These are phyloP conservation scores for Pyrgus malvae DNA, from an alignment of 2,888 invertebrate species.

Conservation along the genomic window DNA sequence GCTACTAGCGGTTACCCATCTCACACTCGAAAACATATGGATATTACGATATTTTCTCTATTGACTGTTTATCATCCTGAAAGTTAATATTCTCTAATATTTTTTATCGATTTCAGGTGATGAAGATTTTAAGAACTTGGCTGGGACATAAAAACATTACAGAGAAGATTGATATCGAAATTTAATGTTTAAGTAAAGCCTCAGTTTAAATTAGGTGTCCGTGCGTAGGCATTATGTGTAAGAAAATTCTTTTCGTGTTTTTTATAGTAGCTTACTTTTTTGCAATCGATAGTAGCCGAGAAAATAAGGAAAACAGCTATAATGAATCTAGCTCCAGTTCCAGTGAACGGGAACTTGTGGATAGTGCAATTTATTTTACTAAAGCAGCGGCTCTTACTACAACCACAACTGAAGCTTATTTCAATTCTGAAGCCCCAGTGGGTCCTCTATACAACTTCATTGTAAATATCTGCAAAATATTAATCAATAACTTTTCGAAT, in stretches of 20 bases:
- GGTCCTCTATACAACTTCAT: conserved; percentile 58
- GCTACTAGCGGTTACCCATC: too few species aligned
- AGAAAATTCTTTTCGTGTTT: background rate
- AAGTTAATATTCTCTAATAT: too few species aligned
- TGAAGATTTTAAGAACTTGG: conserved; percentile 45
- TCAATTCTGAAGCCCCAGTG: conserved; percentile 33
- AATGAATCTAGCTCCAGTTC: background rate
- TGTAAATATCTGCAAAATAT: conserved; percentile 48
- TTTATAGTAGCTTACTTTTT: background rate
- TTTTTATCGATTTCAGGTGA: conserved; percentile 55
- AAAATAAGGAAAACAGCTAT: background rate
- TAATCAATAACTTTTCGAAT: conserved; percentile 43
- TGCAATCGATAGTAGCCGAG: background rate
- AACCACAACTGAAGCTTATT: conserved; percentile 11
- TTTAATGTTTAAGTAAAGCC: background rate
- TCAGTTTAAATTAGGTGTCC: too few species aligned
- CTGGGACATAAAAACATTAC: conserved; percentile 52
- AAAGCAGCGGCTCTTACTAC: conserved; percentile 29
- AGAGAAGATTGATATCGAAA: conserved; percentile 45
- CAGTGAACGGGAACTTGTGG: conserved; percentile 14
- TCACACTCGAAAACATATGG: too few species aligned
- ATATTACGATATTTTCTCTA: too few species aligned
- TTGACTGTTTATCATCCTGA: too few species aligned
- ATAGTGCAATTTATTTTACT: conserved; percentile 4
- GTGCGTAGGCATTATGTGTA: background rate